Evolutionary conservation across 2,888 invertebrate species (phyloP), one percentile per base, ranked within the genome.

Genomic region (Agonum fuliginosum): DNA sequence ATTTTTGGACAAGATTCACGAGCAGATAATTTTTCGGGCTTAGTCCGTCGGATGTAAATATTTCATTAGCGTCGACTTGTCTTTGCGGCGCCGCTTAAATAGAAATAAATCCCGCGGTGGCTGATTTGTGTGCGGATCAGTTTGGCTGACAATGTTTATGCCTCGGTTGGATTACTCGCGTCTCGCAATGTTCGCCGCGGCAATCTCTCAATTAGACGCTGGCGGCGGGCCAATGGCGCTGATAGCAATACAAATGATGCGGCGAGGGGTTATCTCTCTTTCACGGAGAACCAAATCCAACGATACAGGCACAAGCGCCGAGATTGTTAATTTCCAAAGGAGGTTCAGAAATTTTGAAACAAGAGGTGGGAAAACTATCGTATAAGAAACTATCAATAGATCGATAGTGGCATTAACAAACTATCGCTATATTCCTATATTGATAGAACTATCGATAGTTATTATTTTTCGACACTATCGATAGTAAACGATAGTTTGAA

Each of bases 171-270:
- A 77, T 77, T 77, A 77, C 54, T 41, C 70, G 69, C 70, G 70
- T 67, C 76, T 67, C 34, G 65, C 69, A 67, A 65, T 75, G 73
- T 58, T 75, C 48, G 37, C 54, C 70, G 58, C 54, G 54, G 54
- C 77, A 77, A 76, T 76, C 76, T 77, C 77, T 77, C 77, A 77
- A 77, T 77, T 77, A 77, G 70, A 41, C 70, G 77, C 79, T 79
- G 79, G 79, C 81, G 82, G 79, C 81, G 80, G 84, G 82, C 84
- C 84, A 84, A 84, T 81, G 79, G 83, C 81, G 84, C 83, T 83
- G 84, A 84, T 84, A 84, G 84, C 82, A 82, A 81, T 83, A 85
- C 85, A 84, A 85, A 86, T 86, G 86, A 82, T 82, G 80, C 80
- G 81, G 80, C 62, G 46, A 54, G 17, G 17, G 58, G 58, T 62